A percentile compares a stretch with the other conserved stretches of the same genome.
Conservation (phyloP, 2,797 vertebrate genomes). For the Tiaroga cobitis region DNA sequence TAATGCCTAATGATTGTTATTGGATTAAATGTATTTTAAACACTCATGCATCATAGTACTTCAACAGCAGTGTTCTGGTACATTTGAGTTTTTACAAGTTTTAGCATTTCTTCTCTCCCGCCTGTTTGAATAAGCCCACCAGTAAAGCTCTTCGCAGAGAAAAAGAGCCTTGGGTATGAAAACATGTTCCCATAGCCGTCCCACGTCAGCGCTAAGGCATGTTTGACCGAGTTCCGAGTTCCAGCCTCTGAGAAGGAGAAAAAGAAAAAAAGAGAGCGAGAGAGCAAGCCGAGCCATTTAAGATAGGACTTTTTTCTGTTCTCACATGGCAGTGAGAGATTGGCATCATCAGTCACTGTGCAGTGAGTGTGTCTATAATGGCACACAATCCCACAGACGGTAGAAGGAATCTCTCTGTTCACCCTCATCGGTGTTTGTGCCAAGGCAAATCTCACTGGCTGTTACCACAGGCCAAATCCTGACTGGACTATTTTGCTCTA, state of each 20-base stretch:
- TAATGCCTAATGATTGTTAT: conserved; percentile 26
- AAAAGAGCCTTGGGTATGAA: conserved; percentile 65
- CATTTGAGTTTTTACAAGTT: conserved; percentile 9
- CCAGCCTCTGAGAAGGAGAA: conserved; percentile 67
- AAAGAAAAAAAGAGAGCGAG: conserved; percentile 33
- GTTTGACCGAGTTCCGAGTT: conserved; percentile 71
- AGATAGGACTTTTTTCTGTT: conserved; percentile 64
- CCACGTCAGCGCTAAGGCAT: conserved; percentile 79
- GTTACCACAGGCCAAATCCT: conserved; percentile 58
- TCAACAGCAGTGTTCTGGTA: conserved; percentile 4
- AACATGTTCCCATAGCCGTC: conserved; percentile 72
- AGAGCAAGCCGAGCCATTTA: conserved; percentile 64
- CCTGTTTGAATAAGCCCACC: conserved; percentile 62
- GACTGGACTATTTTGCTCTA: conserved; percentile 59
- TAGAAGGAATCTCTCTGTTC: conserved; percentile 42
- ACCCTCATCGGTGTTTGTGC: conserved; percentile 13
- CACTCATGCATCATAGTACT: not conserved
- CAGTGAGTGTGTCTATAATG: conserved; percentile 59
- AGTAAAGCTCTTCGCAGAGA: conserved; percentile 51
- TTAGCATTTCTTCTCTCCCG: conserved; percentile 11
- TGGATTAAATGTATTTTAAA: conserved; percentile 19
- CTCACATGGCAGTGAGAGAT: conserved; percentile 46
- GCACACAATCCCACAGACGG: conserved; percentile 36
- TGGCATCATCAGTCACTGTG: conserved; percentile 57
- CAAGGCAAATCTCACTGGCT: conserved; percentile 58